phyloP scores from a whole-genome alignment of 2,888 invertebrate species.

The Drosophila anomalata region DNA sequence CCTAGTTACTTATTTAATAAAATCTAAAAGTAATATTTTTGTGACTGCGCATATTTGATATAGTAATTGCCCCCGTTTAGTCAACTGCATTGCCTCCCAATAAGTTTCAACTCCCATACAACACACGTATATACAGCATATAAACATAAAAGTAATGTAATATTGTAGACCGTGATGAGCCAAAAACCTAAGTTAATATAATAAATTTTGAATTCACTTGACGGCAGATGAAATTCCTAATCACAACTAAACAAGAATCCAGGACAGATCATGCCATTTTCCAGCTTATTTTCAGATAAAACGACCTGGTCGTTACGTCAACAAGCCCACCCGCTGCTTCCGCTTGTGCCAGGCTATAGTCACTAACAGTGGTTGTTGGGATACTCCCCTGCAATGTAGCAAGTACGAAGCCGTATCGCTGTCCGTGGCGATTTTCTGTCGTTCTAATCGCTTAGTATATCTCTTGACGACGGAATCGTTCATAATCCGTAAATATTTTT shows the following conservation, averaged over 20 bases:
- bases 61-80: constrained; percentile 15
- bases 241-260: not conserved
- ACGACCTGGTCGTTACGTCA: no score
- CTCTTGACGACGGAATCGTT: no score
- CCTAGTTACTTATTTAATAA: constrained; percentile 43
- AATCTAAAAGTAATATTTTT: constrained; percentile 21
- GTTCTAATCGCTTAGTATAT: no score
- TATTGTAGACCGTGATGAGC: constrained; percentile 61
- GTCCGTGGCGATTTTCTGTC: no score
- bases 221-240: constrained; percentile 21
- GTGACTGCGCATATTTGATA: constrained; percentile 25
- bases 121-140: constrained; percentile 43
- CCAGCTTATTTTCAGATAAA: no score
- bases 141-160: constrained; percentile 45
- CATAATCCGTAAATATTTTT: no score
- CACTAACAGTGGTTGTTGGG: no score
- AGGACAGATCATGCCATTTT: no score
- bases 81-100: constrained; percentile 17
- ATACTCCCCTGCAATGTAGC: no score
- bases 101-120: constrained; percentile 18
- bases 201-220: constrained; percentile 24
- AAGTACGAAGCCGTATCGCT: no score
- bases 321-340: no score
- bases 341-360: no score
- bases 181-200: constrained; percentile 73